These are phyloP conservation scores for Sminthurinus aureus DNA, from an alignment of 2,888 invertebrate species.

Conservation along the genomic window DNA sequence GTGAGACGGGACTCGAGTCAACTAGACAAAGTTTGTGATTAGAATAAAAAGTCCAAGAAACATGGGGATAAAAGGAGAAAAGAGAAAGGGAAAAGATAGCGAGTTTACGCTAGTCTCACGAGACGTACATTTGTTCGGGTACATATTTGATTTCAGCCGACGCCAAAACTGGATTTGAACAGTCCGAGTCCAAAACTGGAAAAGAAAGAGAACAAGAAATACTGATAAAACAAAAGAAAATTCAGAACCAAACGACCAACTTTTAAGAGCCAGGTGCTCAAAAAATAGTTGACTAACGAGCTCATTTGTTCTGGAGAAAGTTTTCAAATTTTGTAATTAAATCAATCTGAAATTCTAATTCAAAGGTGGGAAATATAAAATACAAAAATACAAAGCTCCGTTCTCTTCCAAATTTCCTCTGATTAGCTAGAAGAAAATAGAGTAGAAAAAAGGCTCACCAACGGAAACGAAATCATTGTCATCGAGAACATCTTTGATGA, in stretches of 20 bases:
- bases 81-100: neutral
- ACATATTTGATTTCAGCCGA: constrained; percentile 66
- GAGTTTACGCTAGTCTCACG: neutral
- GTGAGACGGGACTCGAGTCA: constrained; percentile 11
- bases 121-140: constrained; percentile 66
- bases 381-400: too few relatives aligned
- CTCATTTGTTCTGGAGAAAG: too few relatives aligned
- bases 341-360: too few relatives aligned
- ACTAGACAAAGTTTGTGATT: constrained; percentile 20
- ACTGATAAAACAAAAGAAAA: too few relatives aligned
- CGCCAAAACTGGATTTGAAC: constrained; percentile 64
- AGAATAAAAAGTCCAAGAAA: constrained; percentile 25
- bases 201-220: neutral
- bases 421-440: neutral
- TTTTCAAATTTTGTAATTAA: too few relatives aligned
- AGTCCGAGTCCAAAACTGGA: constrained; percentile 65
- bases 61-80: neutral
- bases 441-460: neutral
- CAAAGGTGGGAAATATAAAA: too few relatives aligned
- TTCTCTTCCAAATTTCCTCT: too few relatives aligned
- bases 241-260: too few relatives aligned
- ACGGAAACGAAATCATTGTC: constrained; percentile 70
- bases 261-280: too few relatives aligned
- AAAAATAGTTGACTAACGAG: too few relatives aligned
- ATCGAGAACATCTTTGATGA: constrained; percentile 67